A percentile compares a stretch with the other conserved stretches of the same genome.
Evolutionary conservation across 2,797 vertebrate genomes (phyloP).

Genomic region (Thamnophis elegans): DNA sequence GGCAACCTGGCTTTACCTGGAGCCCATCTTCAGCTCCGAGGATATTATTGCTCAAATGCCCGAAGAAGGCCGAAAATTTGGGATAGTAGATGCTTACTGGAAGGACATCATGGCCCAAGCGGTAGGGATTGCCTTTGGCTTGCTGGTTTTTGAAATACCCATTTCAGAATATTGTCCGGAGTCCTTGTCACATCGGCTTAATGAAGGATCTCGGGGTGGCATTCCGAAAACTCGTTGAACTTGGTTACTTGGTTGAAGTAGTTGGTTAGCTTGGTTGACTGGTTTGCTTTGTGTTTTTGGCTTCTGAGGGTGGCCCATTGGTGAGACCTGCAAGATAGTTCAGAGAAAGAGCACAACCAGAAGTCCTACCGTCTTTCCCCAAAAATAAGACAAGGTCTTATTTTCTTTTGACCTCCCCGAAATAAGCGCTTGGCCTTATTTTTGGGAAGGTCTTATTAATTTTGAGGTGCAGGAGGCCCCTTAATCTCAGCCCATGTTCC

Average conservation of each 20-base stretch:
- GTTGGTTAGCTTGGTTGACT: not conserved
- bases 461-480: too few species aligned
- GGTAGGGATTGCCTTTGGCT: constrained; percentile 66
- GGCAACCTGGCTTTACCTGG: constrained; percentile 88
- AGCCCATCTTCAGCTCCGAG: constrained; percentile 93
- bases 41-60: constrained; percentile 94
- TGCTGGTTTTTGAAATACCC: too few species aligned
- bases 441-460: too few species aligned
- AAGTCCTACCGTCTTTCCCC: not conserved
- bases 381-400: too few species aligned
- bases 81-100: constrained; percentile 83
- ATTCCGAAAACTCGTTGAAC: not conserved
- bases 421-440: too few species aligned
- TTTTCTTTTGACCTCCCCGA: too few species aligned
- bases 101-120: constrained; percentile 82
- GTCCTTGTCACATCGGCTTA: not conserved
- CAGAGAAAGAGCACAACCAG: not conserved
- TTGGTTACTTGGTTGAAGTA: not conserved
- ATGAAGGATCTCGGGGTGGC: not conserved
- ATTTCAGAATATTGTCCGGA: not conserved
- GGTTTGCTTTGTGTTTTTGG: not conserved
- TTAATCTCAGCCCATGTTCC: too few species aligned
- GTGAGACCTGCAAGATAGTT: not conserved
- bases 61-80: constrained; percentile 88
- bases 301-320: not conserved